Percentiles rank a stretch among this genome's conserved stretches.
These are phyloP conservation scores for Uropetala carovei DNA, from an alignment of 2,888 invertebrate genomes.

Conservation along the genomic window DNA sequence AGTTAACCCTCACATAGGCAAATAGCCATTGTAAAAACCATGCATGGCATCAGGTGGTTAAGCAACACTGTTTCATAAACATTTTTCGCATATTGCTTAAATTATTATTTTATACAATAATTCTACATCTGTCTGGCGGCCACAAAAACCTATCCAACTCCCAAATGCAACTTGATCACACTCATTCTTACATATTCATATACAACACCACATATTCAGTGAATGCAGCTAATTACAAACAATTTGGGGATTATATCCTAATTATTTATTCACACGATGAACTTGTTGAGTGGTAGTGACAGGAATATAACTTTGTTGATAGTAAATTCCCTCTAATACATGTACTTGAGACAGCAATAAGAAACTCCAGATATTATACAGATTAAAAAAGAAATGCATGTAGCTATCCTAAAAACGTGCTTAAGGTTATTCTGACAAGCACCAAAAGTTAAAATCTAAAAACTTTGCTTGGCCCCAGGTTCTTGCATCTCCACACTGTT, in stretches of 20 bases:
- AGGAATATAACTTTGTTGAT: background rate
- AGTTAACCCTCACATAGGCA: background rate
- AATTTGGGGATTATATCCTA: too few species aligned
- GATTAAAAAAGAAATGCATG: background rate
- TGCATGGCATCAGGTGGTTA: constrained; percentile 1
- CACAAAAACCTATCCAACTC: background rate
- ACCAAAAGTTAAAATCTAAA: background rate
- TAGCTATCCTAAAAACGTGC: background rate
- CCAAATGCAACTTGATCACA: background rate
- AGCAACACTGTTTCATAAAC: background rate
- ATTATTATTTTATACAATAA: background rate
- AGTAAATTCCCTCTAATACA: background rate
- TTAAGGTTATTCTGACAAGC: background rate
- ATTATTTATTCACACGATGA: background rate
- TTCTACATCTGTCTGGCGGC: background rate
- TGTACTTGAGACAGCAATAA: background rate
- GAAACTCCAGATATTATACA: background rate
- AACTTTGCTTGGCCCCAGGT: background rate
- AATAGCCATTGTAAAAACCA: background rate
- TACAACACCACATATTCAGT: background rate
- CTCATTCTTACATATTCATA: background rate
- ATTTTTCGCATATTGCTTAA: background rate
- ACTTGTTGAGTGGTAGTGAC: background rate
- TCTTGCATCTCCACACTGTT: background rate
- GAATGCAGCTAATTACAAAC: background rate